Evolutionary conservation across 1,140 invertebrate genomes (phyloP), one percentile per base, ranked within the genome.

Genomic region (Heterodera carotae): DNA sequence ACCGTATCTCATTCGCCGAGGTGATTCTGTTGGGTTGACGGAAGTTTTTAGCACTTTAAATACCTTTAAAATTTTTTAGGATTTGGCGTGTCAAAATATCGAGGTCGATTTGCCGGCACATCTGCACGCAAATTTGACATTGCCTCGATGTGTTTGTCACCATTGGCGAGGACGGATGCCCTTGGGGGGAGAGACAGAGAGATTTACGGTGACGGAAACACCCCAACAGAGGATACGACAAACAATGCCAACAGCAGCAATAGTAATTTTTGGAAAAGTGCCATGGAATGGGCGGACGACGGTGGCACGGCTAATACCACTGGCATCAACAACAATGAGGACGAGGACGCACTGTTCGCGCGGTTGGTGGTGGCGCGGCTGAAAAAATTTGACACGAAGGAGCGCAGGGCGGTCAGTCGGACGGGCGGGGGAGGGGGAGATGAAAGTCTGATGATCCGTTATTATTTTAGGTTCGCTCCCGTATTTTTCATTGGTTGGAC

Each of bases 281-380:
- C 36, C 39, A 76, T 67, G 29, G 75, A 34, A 36, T 69, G 34
- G 53, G 43, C 48, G n/a, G 73, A 75, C n/a, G 27, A 12, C 31
- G n/a, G 43, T 31, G 73, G 59, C 12, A 64, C 48, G 31, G 74
- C 74, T 18, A 48, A 27, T 22, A n/a, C n/a, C 68, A 53, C 39
- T 25, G 77, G 10, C 76, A 76, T 62, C 7, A 22, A 15, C 43
- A 60, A 67, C 25, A 53, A 66, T 36, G 78, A 83, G 27, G 83
- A 84, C 62, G 83, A 84, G 56, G 83, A 84, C 73, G 48, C 71
- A 53, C 62, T 83, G 34, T 84, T 84, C 75, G 84, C 83, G 12
- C 77, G 84, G n/a, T 69, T 84, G 29, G 77, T 84, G 48, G 83
- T 83, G 27, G 82, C 85, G n/a, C 43, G 84, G 59, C 67, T 84